Conservation (phyloP, 1,140 invertebrate species). For the Colletes latitarsis region DNA sequence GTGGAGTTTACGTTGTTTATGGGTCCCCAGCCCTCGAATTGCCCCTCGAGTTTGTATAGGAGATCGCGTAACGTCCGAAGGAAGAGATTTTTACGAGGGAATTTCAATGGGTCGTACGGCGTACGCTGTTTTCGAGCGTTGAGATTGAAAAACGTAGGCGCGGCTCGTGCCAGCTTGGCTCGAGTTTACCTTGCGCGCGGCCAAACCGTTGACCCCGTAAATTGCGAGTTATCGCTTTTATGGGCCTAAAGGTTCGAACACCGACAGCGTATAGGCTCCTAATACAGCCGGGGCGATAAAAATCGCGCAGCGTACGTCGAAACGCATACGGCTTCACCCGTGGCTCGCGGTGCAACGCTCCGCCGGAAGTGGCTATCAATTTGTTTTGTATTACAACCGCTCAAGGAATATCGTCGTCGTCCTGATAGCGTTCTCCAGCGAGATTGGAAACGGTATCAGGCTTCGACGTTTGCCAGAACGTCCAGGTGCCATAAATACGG, state of each 20-base stretch:
- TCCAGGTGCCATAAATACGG: background rate
- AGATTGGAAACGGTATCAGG: slow-evolving; percentile 15
- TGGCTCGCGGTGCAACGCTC: background rate
- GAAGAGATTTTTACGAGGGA: slow-evolving; percentile 41
- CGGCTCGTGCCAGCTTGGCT: slow-evolving; percentile 55
- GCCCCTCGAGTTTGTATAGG: background rate
- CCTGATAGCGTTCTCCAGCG: background rate
- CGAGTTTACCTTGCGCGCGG: slow-evolving; percentile 42
- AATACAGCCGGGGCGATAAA: slow-evolving; percentile 61
- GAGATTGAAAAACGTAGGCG: slow-evolving; percentile 48
- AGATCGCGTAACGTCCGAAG: background rate
- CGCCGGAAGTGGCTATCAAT: slow-evolving; percentile 35
- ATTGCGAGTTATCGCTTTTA: slow-evolving; percentile 65
- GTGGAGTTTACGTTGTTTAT: slow-evolving; percentile 11
- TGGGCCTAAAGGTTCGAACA: slow-evolving; percentile 32
- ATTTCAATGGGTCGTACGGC: slow-evolving; percentile 31
- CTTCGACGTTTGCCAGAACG: background rate
- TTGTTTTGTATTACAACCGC: slow-evolving; percentile 37
- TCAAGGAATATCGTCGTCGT: slow-evolving; percentile 17
- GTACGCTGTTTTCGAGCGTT: slow-evolving; percentile 37
- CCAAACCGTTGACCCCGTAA: slow-evolving; percentile 61
- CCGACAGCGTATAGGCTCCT: slow-evolving; percentile 32
- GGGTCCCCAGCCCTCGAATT: background rate
- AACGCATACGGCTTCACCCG: background rate
- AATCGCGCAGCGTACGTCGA: slow-evolving; percentile 22